Evolutionary conservation across 2,888 invertebrate species (phyloP).

Genomic region (Thysanoteuthis rhombus): DNA sequence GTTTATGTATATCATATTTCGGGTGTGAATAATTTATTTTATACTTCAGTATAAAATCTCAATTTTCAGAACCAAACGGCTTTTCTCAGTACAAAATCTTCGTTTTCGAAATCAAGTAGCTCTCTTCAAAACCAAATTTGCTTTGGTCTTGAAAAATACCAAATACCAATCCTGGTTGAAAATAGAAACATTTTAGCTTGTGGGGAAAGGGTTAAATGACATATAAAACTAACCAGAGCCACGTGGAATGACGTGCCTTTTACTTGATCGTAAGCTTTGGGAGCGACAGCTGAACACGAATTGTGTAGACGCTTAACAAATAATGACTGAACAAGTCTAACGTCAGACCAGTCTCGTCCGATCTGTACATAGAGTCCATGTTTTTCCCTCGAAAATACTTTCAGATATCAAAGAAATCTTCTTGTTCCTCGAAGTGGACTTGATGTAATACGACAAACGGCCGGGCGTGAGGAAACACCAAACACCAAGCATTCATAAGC

Average conservation of each 20-base stretch:
- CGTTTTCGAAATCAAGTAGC: too few species aligned
- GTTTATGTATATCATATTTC: too few species aligned
- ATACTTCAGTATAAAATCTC: too few species aligned
- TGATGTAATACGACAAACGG: background rate
- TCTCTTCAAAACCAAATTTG: too few species aligned
- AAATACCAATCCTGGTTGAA: too few species aligned
- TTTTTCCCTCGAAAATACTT: background rate
- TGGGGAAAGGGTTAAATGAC: too few species aligned
- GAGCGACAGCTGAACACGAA: background rate
- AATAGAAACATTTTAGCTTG: too few species aligned
- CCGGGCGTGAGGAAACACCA: background rate
- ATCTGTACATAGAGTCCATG: background rate
- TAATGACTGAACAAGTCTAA: background rate
- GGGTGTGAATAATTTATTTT: too few species aligned
- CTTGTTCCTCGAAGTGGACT: background rate
- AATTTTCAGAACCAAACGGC: too few species aligned
- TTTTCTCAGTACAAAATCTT: too few species aligned
- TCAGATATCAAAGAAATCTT: background rate
- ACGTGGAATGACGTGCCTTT: background rate
- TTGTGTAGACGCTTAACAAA: background rate
- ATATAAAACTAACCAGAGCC: too few species aligned
- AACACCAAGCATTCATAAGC: background rate
- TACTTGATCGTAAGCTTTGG: background rate
- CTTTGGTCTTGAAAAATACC: too few species aligned
- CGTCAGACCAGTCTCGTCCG: background rate